These are phyloP conservation scores for Volucella inflata DNA, from an alignment of 2,888 invertebrate species.

Conservation along the genomic window DNA sequence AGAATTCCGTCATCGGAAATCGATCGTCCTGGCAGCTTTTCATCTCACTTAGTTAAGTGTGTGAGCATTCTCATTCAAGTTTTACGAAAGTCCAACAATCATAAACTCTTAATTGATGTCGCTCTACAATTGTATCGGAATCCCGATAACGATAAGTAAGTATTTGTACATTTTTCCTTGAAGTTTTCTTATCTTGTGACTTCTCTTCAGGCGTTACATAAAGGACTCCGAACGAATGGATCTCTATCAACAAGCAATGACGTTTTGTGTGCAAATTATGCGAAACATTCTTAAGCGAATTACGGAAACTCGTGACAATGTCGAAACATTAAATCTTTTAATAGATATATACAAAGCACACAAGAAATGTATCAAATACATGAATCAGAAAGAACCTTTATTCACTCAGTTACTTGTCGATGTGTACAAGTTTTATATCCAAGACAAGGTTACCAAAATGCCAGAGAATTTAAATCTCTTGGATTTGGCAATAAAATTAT, in stretches of 20 bases:
- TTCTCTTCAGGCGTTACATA: constrained; percentile 88
- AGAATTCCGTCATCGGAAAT: constrained; percentile 95
- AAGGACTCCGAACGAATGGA: constrained; percentile 93
- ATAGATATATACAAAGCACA: constrained; percentile 88
- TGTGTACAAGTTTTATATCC: constrained; percentile 87
- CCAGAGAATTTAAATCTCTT: constrained; percentile 87
- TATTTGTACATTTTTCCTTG: constrained; percentile 34
- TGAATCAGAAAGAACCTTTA: constrained; percentile 84
- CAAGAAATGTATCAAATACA: constrained; percentile 88
- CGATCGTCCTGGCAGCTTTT: constrained; percentile 95
- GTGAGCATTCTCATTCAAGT: constrained; percentile 92
- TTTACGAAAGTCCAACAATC: constrained; percentile 91
- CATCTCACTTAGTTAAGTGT: constrained; percentile 94
- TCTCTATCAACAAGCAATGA: constrained; percentile 91
- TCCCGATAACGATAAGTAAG: constrained; percentile 94
- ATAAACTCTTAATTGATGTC: constrained; percentile 90
- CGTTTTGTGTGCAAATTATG: constrained; percentile 89
- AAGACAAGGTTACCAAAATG: constrained; percentile 85
- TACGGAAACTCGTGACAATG: constrained; percentile 84
- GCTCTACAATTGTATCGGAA: constrained; percentile 90
- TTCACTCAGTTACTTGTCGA: constrained; percentile 88
- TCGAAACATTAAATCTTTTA: constrained; percentile 85
- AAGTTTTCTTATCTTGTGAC: neutral
- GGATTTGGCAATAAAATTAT: constrained; percentile 89
- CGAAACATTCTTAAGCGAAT: constrained; percentile 87